These are phyloP conservation scores for Limnephilus auricula DNA, from an alignment of 2,888 invertebrate genomes.

Conservation along the genomic window DNA sequence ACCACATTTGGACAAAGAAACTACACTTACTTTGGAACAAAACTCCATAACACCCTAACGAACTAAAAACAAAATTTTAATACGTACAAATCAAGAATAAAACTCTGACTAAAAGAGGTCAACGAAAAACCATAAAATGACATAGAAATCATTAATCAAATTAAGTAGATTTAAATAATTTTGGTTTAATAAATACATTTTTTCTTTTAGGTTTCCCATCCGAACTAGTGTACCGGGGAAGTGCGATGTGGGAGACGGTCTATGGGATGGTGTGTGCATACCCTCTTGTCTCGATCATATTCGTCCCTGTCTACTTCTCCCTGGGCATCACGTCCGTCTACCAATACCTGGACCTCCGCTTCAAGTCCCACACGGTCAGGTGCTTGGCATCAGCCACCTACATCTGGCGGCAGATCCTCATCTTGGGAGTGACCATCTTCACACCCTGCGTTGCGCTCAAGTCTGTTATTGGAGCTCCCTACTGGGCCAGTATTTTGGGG, in stretches of 20 bases:
- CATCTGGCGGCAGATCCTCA: conserved; percentile 87
- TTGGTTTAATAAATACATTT: no score
- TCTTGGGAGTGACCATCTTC: conserved; percentile 91
- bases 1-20: no score
- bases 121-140: no score
- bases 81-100: no score
- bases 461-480: conserved; percentile 89
- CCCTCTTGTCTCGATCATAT: conserved; percentile 89
- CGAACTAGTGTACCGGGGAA: conserved; percentile 89
- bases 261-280: conserved; percentile 91
- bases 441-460: conserved; percentile 92
- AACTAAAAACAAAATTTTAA: no score
- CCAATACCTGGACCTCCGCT: conserved; percentile 89
- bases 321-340: conserved; percentile 92
- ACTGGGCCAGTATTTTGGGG: conserved; percentile 89
- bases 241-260: conserved; percentile 92
- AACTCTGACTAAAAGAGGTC: no score
- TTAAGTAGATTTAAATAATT: no score
- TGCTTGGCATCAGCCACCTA: conserved; percentile 90
- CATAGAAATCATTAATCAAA: no score
- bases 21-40: no score
- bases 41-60: no score
- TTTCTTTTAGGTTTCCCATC: conserved; percentile 86
- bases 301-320: conserved; percentile 91
- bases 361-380: conserved; percentile 84